Base-by-base conservation (phyloP, 2,797 vertebrate species). In the Capromys pilorides region DNA sequence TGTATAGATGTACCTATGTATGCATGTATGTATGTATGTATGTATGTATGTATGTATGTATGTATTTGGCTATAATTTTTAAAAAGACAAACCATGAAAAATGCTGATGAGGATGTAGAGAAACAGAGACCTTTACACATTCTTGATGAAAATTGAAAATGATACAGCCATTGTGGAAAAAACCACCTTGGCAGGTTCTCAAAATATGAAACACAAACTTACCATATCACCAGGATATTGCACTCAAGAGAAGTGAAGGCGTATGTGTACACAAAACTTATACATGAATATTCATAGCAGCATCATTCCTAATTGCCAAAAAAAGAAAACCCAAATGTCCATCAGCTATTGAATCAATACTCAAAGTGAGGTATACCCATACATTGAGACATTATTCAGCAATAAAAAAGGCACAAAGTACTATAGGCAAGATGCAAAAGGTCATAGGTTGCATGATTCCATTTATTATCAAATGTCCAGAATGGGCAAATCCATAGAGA, bases 121-220 rank as follows among this genome's bases (percentile, higher is more conserved):
- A 88, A 75, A 54, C 6, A 79, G 14, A 19, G 62, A 71, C 10
- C 19, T 9, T 80, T 51, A 5, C 22, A 24, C 2, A 28, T 28
- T 78, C 39, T 39, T 71, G 54, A 45, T 82, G 9, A n/a, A 51
- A 59, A 83, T 16, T 33, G 66, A 73, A 85, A 73, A 51, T 54
- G 24, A 19, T 73, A 0, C 18, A 28, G 24, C 49, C 26, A 18
- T 51, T 41, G 61, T 19, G 39, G 51, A 12, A 92, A 49, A 41
- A 62, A 90, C 22, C 51, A 39, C n/a, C 39, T 85, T 78, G 33
- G 73, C 11, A 77, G 24, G n/a, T 71, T 39, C 93, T 84, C 80
- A 54, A 67, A 69, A 64, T 82, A 39, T 79, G 90, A 61, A 93
- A 62, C 18, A 62, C 16, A 88, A 24, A 92, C 19, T 94, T 91